Conservation (phyloP, 2,797 vertebrate species). For the Fistularia tabacaria region DNA sequence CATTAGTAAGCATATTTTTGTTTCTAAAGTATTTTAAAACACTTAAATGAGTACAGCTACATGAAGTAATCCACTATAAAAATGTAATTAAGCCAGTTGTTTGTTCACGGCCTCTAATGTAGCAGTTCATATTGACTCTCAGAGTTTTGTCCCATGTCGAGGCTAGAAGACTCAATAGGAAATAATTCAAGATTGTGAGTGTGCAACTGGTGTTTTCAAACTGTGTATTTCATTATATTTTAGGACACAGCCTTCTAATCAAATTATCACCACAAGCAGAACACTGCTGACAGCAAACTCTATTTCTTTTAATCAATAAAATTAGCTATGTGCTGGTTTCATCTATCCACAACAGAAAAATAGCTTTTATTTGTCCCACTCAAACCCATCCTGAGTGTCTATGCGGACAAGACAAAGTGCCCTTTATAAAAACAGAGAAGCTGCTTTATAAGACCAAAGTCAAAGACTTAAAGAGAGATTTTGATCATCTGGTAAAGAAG, state of each 20-base stretch:
- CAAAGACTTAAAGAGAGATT: slow-evolving; percentile 54
- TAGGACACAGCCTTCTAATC: slow-evolving; percentile 49
- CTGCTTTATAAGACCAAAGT: slow-evolving; percentile 35
- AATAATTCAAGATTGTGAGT: slow-evolving; percentile 64
- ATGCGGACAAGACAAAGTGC: slow-evolving; percentile 49
- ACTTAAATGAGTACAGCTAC: too few species aligned
- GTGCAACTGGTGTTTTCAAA: slow-evolving; percentile 60
- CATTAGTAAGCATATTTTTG: too few species aligned
- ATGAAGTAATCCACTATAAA: slow-evolving; percentile 1
- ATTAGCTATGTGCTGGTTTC: slow-evolving; percentile 54
- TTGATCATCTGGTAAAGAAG: slow-evolving; percentile 54
- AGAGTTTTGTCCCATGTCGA: slow-evolving; percentile 54
- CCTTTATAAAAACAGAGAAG: slow-evolving; percentile 38
- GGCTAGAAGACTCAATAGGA: slow-evolving; percentile 65
- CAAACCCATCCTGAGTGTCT: slow-evolving; percentile 52
- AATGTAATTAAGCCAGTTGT: slow-evolving; percentile 12
- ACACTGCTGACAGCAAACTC: slow-evolving; percentile 40
- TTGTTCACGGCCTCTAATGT: slow-evolving; percentile 19
- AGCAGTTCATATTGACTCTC: slow-evolving; percentile 28
- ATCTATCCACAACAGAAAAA: slow-evolving; percentile 41
- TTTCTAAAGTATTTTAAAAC: too few species aligned
- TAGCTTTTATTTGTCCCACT: slow-evolving; percentile 62
- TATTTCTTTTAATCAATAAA: slow-evolving; percentile 58
- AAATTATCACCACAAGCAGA: slow-evolving; percentile 51
- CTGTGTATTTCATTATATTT: slow-evolving; percentile 42